phyloP scores from a whole-genome alignment of 2,888 invertebrate genomes.

The Dryomyza anilis region DNA sequence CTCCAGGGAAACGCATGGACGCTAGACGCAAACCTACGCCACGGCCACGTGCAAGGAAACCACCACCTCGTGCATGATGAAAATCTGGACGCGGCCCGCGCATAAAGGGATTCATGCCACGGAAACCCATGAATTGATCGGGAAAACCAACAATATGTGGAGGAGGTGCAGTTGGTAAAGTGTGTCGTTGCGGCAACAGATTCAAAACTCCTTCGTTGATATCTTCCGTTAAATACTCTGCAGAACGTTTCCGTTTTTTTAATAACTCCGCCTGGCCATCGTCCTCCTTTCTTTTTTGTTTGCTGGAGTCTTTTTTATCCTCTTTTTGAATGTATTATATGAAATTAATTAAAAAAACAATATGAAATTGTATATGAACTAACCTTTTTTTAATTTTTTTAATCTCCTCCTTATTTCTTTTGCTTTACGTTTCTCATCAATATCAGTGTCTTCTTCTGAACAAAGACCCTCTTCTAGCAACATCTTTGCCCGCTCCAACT shows the following conservation, averaged over 20 bases:
- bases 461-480: background rate
- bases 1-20: constrained; percentile 35
- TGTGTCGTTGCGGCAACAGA: constrained; percentile 4
- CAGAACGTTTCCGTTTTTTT: constrained; percentile 1
- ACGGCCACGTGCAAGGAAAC: constrained; percentile 44
- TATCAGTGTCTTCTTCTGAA: constrained; percentile 32
- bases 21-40: constrained; percentile 44
- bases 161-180: constrained; percentile 14
- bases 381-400: constrained; percentile 38
- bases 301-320: constrained; percentile 29
- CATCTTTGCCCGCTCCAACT: constrained; percentile 26
- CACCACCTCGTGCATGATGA: constrained; percentile 41
- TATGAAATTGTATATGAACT: background rate
- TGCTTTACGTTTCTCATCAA: constrained; percentile 37
- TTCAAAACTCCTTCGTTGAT: background rate
- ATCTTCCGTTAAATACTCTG: constrained; percentile 1
- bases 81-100: constrained; percentile 42
- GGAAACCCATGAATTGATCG: constrained; percentile 39
- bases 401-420: constrained; percentile 38
- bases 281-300: constrained; percentile 28
- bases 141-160: constrained; percentile 30
- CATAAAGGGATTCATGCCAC: constrained; percentile 43
- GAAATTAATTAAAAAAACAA: background rate
- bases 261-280: constrained; percentile 24
- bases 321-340: constrained; percentile 13